These are phyloP conservation scores for Ditylenchus weischeri DNA, from an alignment of 2,888 invertebrate genomes.

Conservation along the genomic window DNA sequence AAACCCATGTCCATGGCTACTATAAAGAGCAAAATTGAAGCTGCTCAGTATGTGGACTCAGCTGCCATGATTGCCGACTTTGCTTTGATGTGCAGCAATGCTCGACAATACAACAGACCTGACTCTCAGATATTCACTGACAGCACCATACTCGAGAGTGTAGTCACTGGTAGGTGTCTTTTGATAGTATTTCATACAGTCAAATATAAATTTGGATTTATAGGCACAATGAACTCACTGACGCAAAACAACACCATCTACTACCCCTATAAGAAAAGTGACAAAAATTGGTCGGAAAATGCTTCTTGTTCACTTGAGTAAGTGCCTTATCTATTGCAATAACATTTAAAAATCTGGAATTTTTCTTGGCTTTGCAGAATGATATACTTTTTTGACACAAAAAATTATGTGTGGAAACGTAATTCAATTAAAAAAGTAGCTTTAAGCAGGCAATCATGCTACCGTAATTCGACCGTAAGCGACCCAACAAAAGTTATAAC, in stretches of 20 bases:
- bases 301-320: constrained; percentile 9
- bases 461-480: too few relatives aligned
- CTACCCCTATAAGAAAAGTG: constrained; percentile 17
- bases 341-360: too few relatives aligned
- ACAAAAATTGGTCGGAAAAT: constrained; percentile 19
- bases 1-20: constrained; percentile 88
- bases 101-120: constrained; percentile 92
- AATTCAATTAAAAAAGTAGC: too few relatives aligned
- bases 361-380: too few relatives aligned
- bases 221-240: constrained; percentile 38
- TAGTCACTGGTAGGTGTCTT: neutral
- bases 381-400: too few relatives aligned
- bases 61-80: constrained; percentile 47
- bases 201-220: neutral
- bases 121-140: constrained; percentile 77
- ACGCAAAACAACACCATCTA: constrained; percentile 23
- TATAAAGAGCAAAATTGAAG: constrained; percentile 66
- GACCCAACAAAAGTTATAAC: too few relatives aligned
- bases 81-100: constrained; percentile 89
- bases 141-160: constrained; percentile 76
- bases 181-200: too few relatives aligned
- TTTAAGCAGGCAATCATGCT: too few relatives aligned
- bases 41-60: constrained; percentile 46
- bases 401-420: too few relatives aligned
- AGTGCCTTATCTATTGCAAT: neutral